phyloP scores from a whole-genome alignment of 2,113 vertebrate species.

The Nyctibius bracteatus region DNA sequence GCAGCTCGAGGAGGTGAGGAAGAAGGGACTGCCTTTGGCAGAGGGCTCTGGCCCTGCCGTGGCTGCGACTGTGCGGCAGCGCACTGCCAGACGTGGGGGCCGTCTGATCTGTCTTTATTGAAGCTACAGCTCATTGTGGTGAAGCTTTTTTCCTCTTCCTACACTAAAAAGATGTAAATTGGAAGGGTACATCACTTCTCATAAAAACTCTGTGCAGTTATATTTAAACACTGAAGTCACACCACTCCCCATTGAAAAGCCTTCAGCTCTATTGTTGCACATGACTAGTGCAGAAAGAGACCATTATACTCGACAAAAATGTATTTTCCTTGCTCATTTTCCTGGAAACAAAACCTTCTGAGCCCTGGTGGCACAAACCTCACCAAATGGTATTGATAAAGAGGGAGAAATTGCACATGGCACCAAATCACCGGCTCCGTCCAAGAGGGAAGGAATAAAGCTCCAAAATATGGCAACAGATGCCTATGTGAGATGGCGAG shows the following conservation, averaged over 20 bases:
- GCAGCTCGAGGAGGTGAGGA: rapidly evolving
- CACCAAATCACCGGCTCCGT: not conserved
- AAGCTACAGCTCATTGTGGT: not conserved
- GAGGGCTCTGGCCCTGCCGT: rapidly evolving
- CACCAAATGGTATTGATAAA: not conserved
- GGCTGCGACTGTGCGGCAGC: rapidly evolving
- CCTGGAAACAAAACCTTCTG: conserved; percentile 45
- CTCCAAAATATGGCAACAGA: conserved; percentile 64
- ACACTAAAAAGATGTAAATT: conserved; percentile 31
- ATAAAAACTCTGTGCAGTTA: conserved; percentile 47
- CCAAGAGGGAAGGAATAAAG: conserved; percentile 32
- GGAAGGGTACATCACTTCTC: conserved; percentile 11
- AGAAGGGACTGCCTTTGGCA: not conserved
- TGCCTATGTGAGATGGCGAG: conserved; percentile 49
- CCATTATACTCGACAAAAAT: conserved; percentile 47
- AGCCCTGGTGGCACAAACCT: not conserved
- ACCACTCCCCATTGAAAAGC: conserved; percentile 39
- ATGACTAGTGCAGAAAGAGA: conserved; percentile 40
- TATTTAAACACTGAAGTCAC: conserved; percentile 51
- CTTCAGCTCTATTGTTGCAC: conserved; percentile 25
- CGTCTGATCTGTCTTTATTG: not conserved
- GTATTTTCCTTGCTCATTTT: conserved; percentile 62
- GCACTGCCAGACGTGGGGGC: not conserved
- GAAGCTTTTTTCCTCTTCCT: conserved; percentile 21
- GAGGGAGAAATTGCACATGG: conserved; percentile 9